Evolutionary conservation across 1,140 invertebrate genomes (phyloP).

Genomic region (Asbolus verrucosus): DNA sequence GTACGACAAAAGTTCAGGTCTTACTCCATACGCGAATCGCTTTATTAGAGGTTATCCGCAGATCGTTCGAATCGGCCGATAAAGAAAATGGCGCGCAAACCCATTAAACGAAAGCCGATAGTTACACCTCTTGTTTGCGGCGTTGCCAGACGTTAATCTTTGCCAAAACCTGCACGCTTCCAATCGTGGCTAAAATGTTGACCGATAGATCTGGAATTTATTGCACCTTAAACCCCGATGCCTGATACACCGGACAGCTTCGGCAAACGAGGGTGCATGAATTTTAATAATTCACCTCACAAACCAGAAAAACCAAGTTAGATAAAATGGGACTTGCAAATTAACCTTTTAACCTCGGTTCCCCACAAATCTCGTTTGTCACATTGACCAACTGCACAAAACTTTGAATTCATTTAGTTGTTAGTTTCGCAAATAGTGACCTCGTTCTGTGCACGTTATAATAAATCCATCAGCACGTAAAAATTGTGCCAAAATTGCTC

Average conservation of each 20-base stretch:
- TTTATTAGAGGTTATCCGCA: constrained; percentile 51
- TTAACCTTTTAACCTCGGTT: background rate
- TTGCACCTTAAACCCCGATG: constrained; percentile 24
- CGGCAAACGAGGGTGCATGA: constrained; percentile 12
- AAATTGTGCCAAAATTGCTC: no score
- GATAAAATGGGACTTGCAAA: constrained; percentile 7
- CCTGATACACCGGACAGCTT: constrained; percentile 20
- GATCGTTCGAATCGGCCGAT: constrained; percentile 45
- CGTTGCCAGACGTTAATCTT: constrained; percentile 44
- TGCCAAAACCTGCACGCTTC: constrained; percentile 44
- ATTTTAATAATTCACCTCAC: constrained; percentile 28
- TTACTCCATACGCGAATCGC: constrained; percentile 46
- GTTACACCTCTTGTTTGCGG: constrained; percentile 44
- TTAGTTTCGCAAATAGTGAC: no score
- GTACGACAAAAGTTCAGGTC: constrained; percentile 46
- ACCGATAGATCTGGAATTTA: constrained; percentile 35
- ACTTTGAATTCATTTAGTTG: no score
- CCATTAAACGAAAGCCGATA: constrained; percentile 43
- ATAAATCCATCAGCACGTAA: no score
- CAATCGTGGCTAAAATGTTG: constrained; percentile 41
- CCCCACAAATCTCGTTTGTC: background rate
- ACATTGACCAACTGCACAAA: background rate
- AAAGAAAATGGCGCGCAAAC: constrained; percentile 46
- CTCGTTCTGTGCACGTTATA: no score
- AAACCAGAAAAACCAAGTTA: constrained; percentile 9